phyloP scores from a whole-genome alignment of 2,888 invertebrate species.

The Aspidiotus destructor region DNA sequence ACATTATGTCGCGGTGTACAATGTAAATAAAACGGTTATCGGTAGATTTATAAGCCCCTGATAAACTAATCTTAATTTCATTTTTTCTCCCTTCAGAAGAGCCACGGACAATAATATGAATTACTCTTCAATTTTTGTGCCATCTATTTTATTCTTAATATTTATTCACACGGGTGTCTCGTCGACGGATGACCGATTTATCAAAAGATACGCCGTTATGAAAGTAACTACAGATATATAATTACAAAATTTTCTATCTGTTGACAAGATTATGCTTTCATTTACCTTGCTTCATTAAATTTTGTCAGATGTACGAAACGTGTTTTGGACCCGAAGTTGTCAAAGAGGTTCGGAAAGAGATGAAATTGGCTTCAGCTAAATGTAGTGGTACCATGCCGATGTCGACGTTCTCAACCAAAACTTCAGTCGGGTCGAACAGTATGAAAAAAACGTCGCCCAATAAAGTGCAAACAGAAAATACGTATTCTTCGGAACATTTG shows the following conservation, averaged over 20 bases:
- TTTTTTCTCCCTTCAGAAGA: neutral
- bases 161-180: neutral
- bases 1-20: too few species aligned
- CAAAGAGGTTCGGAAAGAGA: conserved; percentile 56
- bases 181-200: conserved; percentile 55
- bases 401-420: conserved; percentile 9
- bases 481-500: conserved; percentile 21
- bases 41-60: too few species aligned
- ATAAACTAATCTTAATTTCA: neutral
- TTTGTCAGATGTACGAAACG: conserved; percentile 56
- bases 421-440: neutral
- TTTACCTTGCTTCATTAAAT: conserved; percentile 15
- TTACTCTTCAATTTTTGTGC: neutral
- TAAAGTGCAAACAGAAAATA: conserved; percentile 8
- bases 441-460: neutral
- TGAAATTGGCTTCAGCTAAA: conserved; percentile 56
- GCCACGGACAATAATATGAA: neutral
- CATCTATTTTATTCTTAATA: neutral
- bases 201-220: conserved; percentile 63
- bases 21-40: too few species aligned
- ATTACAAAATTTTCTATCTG: neutral
- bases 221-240: conserved; percentile 48
- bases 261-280: conserved; percentile 5
- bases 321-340: conserved; percentile 59
- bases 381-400: conserved; percentile 43